Evolutionary conservation across 2,113 vertebrate species (phyloP).

Genomic region (Actenoides lindsayi): DNA sequence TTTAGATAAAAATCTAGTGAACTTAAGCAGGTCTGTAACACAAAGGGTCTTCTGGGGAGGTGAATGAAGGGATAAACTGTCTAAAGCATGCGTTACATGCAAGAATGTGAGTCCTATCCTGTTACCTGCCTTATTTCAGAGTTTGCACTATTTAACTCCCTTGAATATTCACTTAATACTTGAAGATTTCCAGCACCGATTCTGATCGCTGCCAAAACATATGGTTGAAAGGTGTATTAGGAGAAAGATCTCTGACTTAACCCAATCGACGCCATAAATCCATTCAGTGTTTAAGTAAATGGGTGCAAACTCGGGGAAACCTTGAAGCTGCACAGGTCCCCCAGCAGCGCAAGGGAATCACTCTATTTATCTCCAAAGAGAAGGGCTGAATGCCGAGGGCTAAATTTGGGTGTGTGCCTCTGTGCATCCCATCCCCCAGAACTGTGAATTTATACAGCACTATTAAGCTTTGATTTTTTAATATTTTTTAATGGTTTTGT

Average conservation of each 20-base stretch:
- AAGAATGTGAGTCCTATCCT: slow-evolving; percentile 47
- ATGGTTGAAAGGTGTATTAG: not conserved
- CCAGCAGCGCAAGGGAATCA: not conserved
- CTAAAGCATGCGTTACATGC: slow-evolving; percentile 29
- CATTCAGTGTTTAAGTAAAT: not conserved
- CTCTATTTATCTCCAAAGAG: not conserved
- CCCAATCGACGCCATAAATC: not conserved
- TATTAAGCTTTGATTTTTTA: not conserved
- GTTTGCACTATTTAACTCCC: slow-evolving; percentile 15
- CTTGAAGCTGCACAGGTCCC: not conserved
- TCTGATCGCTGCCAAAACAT: not conserved
- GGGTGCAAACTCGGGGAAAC: not conserved
- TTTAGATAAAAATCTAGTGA: slow-evolving; percentile 69
- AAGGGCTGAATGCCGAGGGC: not conserved
- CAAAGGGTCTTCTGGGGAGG: slow-evolving; percentile 63
- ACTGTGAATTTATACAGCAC: slow-evolving; percentile 6
- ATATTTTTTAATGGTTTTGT: not conserved
- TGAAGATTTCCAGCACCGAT: slow-evolving; percentile 3
- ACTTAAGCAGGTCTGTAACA: slow-evolving; percentile 57
- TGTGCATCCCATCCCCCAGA: not conserved
- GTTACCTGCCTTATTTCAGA: slow-evolving; percentile 56
- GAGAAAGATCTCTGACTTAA: not conserved
- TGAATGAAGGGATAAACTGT: slow-evolving; percentile 63
- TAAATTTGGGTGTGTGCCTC: not conserved
- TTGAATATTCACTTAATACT: slow-evolving; percentile 24